Evolutionary conservation across 2,797 vertebrate genomes (phyloP), one percentile per base, ranked within the genome.

Genomic region (Bufotes viridis): DNA sequence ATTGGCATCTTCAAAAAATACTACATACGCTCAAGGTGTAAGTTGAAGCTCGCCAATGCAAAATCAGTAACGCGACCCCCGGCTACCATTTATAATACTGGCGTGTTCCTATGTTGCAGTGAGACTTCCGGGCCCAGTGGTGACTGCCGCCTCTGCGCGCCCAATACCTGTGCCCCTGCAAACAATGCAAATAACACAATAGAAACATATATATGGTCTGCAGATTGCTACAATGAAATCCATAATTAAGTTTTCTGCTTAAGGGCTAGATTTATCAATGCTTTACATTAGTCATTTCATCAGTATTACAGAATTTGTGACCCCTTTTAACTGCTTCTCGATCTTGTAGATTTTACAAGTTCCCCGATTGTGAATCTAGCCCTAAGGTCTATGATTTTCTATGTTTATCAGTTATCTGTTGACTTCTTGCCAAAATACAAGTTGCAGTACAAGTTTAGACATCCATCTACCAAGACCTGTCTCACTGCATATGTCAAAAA

Each of bases 121-220:
- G 4, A 15, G 67, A 0, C 26, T 17, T 20, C 18, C 4, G 18
- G 24, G 18, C 42, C 10, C 7, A 12, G 9, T 3, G 29, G 2
- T 29, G 67, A 26, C 24, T 26, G 65, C 10, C 29, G 29, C 65
- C 65, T 51, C 7, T 26, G 24, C 55, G 11, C 13, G 13, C 13
- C 24, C 11, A 34, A 72, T 7, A 82, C 20, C 7, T 22, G 13
- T n/a, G 60, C 55, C 29, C n/a, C 24, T 42, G 26, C 63, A 86
- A 34, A 34, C 26, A 72, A 69, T 29, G 8, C 42, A 20, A 22
- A 1, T 3, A 51, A 53, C 1, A 81, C 78, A 82, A 58, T 78
- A 82, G 80, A 82, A 82, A 82, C 26, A 67, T n/a, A 14, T 67
- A 85, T 85, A 85, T 26, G 9, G 74, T 29, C 58, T 85, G 83